phyloP scores from a whole-genome alignment of 2,888 invertebrate genomes.

The Mesoligia furuncula region DNA sequence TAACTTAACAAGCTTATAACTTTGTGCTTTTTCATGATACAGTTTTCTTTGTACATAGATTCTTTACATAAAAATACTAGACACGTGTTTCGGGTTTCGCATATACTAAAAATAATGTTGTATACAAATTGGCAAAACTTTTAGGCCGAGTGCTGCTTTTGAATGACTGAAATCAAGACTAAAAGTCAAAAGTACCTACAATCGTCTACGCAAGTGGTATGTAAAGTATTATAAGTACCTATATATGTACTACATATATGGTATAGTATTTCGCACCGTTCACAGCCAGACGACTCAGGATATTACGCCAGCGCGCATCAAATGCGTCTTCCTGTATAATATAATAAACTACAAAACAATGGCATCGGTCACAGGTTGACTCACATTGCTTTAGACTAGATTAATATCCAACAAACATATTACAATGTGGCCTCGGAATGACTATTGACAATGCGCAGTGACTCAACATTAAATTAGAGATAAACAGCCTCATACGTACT shows the following conservation, averaged over 20 bases:
- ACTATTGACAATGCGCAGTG: not conserved
- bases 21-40: too few relatives aligned
- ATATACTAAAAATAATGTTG: too few relatives aligned
- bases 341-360: slow-evolving; percentile 37
- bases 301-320: slow-evolving; percentile 23
- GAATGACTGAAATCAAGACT: not conserved
- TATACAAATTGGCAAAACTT: not conserved
- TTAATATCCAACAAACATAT: not conserved
- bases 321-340: slow-evolving; percentile 44
- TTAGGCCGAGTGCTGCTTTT: not conserved
- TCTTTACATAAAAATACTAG: too few relatives aligned
- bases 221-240: too few relatives aligned
- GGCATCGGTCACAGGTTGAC: slow-evolving; percentile 9
- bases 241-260: not conserved
- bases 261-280: not conserved
- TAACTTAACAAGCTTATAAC: too few relatives aligned
- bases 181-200: not conserved
- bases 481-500: not conserved
- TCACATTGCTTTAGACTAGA: slow-evolving; percentile 7
- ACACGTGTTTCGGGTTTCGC: too few relatives aligned
- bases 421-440: slow-evolving; percentile 6
- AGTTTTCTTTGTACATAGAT: too few relatives aligned
- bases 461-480: not conserved
- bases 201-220: not conserved
- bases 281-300: slow-evolving; percentile 20